These are phyloP conservation scores for Alca torda DNA, from an alignment of 2,797 vertebrate genomes.

Conservation along the genomic window DNA sequence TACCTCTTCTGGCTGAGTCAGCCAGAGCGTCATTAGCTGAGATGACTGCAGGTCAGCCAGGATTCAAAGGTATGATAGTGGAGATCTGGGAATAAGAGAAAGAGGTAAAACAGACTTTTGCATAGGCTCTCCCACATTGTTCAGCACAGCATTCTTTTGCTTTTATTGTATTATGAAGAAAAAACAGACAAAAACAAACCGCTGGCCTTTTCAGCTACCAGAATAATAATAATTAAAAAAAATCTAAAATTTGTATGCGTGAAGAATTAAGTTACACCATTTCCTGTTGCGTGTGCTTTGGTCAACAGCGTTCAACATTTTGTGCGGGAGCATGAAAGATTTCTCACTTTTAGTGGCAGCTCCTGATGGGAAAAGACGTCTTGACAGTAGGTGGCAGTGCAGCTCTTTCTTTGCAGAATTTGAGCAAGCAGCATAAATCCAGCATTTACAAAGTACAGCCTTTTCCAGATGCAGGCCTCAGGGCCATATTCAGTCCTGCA, in stretches of 20 bases:
- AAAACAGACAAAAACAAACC: neutral
- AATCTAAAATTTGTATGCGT: rapidly evolving
- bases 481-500: conserved; percentile 61
- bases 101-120: neutral
- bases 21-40: neutral
- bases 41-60: neutral
- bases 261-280: neutral
- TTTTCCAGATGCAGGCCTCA: conserved; percentile 70
- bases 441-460: neutral
- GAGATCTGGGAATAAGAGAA: neutral
- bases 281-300: neutral
- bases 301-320: neutral
- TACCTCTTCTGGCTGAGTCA: neutral
- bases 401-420: conserved; percentile 53
- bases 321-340: neutral
- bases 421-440: neutral
- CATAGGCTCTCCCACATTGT: neutral
- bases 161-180: neutral
- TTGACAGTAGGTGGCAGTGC: conserved; percentile 80
- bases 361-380: neutral
- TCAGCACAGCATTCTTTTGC: neutral
- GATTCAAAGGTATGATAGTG: neutral
- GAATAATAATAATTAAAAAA: neutral
- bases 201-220: neutral
- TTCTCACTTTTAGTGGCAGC: neutral